phyloP scores from a whole-genome alignment of 2,113 vertebrate genomes.

The Myocastor coypus region DNA sequence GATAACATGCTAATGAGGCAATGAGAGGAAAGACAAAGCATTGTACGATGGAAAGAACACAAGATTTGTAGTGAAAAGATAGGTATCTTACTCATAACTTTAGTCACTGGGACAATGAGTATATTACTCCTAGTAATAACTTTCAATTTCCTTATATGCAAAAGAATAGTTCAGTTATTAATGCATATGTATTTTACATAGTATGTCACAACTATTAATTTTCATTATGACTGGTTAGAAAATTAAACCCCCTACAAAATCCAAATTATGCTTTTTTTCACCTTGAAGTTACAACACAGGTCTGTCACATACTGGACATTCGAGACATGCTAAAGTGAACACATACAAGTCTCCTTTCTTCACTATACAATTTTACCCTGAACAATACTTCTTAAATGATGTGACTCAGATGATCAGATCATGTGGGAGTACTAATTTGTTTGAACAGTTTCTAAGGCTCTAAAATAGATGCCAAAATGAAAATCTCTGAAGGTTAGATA shows the following conservation, averaged over 20 bases:
- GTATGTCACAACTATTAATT: slow-evolving; percentile 4
- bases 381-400: slow-evolving; percentile 8
- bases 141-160: slow-evolving; percentile 12
- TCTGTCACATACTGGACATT: background rate
- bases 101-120: background rate
- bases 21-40: slow-evolving; percentile 24
- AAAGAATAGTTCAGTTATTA: slow-evolving; percentile 23
- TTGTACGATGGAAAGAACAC: background rate
- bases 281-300: background rate
- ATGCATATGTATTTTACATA: background rate
- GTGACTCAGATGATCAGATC: slow-evolving; percentile 4
- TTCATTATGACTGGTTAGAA: slow-evolving; percentile 33
- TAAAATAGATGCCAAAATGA: background rate
- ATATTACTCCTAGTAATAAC: background rate
- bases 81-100: background rate
- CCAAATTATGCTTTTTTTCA: background rate
- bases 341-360: background rate
- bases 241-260: slow-evolving; percentile 30
- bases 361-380: background rate
- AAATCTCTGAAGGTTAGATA: background rate
- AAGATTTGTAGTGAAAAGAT: background rate
- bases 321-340: background rate
- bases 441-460: slow-evolving; percentile 15
- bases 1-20: background rate
- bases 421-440: background rate